phyloP scores from a whole-genome alignment of 1,140 invertebrate species.

The Bradynema listronoti region DNA sequence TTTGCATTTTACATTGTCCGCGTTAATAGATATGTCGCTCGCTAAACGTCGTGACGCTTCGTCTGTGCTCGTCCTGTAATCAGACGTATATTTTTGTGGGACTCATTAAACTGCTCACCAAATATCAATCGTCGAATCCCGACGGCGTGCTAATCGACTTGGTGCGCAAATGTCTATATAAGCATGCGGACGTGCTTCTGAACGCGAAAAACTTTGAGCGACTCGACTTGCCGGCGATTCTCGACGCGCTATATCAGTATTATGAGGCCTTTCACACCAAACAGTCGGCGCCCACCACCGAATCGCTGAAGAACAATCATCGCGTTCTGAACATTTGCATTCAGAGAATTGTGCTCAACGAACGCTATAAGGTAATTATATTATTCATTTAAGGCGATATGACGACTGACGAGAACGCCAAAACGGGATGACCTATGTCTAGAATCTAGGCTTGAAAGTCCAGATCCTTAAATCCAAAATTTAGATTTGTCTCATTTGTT shows the following conservation, averaged over 20 bases:
- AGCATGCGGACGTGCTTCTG: conserved; percentile 14
- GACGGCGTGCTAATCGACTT: conserved; percentile 16
- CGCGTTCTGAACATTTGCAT: conserved; percentile 16
- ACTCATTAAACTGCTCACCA: conserved; percentile 26
- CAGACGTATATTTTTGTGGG: conserved; percentile 22
- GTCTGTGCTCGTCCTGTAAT: conserved; percentile 26
- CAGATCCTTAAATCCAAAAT: no score
- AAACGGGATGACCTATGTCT: no score
- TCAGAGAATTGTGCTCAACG: conserved; percentile 23
- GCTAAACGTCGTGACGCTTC: conserved; percentile 28
- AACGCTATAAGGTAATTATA: conserved; percentile 13
- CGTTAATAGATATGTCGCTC: conserved; percentile 35
- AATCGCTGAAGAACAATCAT: conserved; percentile 19
- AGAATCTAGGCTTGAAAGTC: no score
- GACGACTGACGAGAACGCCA: no score
- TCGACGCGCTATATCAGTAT: conserved; percentile 18
- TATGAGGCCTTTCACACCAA: conserved; percentile 13
- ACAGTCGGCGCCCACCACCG: conserved; percentile 5
- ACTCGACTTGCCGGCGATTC: conserved; percentile 16
- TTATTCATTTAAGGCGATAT: no score
- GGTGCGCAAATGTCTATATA: conserved; percentile 27
- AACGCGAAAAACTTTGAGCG: conserved; percentile 13
- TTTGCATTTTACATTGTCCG: no score
- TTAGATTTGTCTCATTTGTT: no score
- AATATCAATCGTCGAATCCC: conserved; percentile 25